phyloP scores from a whole-genome alignment of 2,888 invertebrate genomes.

The Drosophila affinis region DNA sequence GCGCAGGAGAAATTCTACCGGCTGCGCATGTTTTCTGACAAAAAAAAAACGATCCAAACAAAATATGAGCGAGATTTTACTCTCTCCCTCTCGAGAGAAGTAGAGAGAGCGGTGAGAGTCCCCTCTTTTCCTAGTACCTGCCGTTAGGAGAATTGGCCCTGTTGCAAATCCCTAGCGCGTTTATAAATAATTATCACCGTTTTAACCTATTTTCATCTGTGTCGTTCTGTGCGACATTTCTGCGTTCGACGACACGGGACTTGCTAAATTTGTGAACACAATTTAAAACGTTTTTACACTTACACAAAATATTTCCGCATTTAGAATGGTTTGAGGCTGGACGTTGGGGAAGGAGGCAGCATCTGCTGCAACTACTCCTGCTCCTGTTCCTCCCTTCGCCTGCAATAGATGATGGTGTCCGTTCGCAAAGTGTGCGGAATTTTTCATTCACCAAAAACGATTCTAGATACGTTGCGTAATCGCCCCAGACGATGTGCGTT shows the following conservation, averaged over 20 bases:
- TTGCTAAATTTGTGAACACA: slow-evolving; percentile 35
- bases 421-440: slow-evolving; percentile 45
- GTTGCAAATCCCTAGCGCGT: slow-evolving; percentile 76
- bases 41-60: slow-evolving; percentile 34
- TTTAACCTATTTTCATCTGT: slow-evolving; percentile 61
- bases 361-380: slow-evolving; percentile 49
- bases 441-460: slow-evolving; percentile 58
- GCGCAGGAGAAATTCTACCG: slow-evolving; percentile 56
- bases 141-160: slow-evolving; percentile 30
- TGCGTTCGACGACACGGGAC: slow-evolving; percentile 4
- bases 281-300: slow-evolving; percentile 50
- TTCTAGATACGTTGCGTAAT: slow-evolving; percentile 63
- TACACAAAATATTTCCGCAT: slow-evolving; percentile 73
- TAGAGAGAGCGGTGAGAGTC: not conserved
- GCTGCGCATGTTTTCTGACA: slow-evolving; percentile 72
- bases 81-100: not conserved
- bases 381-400: slow-evolving; percentile 32
- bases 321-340: slow-evolving; percentile 74
- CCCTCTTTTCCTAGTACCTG: not conserved
- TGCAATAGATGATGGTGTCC: slow-evolving; percentile 12
- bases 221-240: slow-evolving; percentile 11
- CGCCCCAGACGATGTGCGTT: slow-evolving; percentile 22
- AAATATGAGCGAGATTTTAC: not conserved
- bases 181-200: slow-evolving; percentile 77
- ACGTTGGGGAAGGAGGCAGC: slow-evolving; percentile 60